Evolutionary conservation across 2,797 vertebrate species (phyloP).

Genomic region (Sebastes alutus): DNA sequence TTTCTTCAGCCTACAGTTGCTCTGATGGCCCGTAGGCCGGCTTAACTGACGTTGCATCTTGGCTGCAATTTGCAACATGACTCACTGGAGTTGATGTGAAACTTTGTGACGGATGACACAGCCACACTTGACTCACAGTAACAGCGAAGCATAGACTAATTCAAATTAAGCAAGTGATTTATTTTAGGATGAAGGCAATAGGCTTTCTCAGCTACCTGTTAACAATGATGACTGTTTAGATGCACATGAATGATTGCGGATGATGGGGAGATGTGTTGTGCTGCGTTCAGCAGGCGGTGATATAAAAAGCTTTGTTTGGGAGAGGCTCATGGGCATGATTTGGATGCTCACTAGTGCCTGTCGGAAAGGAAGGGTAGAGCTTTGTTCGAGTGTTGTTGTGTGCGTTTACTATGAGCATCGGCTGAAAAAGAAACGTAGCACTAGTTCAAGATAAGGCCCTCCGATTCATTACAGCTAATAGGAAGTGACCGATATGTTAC

Average conservation of each 20-base stretch:
- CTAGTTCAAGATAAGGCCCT: conserved; percentile 10
- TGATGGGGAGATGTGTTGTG: conserved; percentile 30
- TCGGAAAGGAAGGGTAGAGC: conserved; percentile 25
- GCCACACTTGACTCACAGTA: conserved; percentile 70
- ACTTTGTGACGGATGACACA: conserved; percentile 77
- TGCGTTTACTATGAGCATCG: conserved; percentile 6
- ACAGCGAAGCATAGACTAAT: conserved; percentile 69
- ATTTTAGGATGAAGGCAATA: conserved; percentile 61
- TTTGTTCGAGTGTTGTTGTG: conserved; percentile 10
- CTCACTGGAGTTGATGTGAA: conserved; percentile 71
- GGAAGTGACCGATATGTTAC: conserved; percentile 18
- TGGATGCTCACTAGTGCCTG: conserved; percentile 27
- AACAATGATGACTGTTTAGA: conserved; percentile 50
- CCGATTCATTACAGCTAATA: conserved; percentile 30
- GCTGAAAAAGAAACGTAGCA: not conserved
- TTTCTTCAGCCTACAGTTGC: conserved; percentile 32
- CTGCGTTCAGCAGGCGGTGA: not conserved
- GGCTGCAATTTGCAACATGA: conserved; percentile 71
- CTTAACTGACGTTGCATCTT: conserved; percentile 59
- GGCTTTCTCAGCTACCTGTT: conserved; percentile 66
- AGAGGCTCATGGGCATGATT: conserved; percentile 27
- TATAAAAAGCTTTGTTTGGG: conserved; percentile 31
- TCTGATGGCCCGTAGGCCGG: conserved; percentile 39
- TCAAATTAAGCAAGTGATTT: conserved; percentile 71
- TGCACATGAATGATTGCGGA: conserved; percentile 42